A percentile compares a stretch with the other conserved stretches of the same genome.
Evolutionary conservation across 2,113 vertebrate species (phyloP).

Genomic region (Podiceps cristatus): DNA sequence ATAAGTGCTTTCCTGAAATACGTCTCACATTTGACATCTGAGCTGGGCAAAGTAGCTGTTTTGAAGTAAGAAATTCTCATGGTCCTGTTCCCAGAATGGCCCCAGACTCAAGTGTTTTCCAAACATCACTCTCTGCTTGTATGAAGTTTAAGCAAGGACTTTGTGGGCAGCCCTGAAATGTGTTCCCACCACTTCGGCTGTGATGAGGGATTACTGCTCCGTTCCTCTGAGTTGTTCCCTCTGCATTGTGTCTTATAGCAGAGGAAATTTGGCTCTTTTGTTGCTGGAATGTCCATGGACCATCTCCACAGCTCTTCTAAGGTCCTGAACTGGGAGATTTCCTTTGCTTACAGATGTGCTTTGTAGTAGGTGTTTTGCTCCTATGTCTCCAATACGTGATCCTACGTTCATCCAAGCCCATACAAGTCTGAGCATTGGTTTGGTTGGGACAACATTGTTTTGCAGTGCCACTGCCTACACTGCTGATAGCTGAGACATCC

Average conservation of each 20-base stretch:
- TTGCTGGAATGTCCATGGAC: neutral
- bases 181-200: neutral
- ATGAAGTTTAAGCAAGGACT: neutral
- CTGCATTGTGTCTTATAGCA: neutral
- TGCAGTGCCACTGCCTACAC: neutral
- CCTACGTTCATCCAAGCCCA: neutral
- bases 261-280: neutral
- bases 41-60: neutral
- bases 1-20: neutral
- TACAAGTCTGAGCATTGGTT: neutral
- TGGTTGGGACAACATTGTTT: neutral
- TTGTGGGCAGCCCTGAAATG: neutral
- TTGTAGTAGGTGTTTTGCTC: neutral
- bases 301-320: neutral
- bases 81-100: neutral
- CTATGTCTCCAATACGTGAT: neutral
- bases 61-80: neutral
- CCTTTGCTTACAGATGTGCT: neutral
- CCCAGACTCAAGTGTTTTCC: neutral
- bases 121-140: neutral
- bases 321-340: neutral
- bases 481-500: accelerated
- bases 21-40: neutral
- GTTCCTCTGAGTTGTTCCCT: neutral
- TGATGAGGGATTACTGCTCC: neutral